These are phyloP conservation scores for Lycopodina hypogea DNA, from an alignment of 37 sponge, comb jelly and placozoan genomes.

Conservation along the genomic window DNA sequence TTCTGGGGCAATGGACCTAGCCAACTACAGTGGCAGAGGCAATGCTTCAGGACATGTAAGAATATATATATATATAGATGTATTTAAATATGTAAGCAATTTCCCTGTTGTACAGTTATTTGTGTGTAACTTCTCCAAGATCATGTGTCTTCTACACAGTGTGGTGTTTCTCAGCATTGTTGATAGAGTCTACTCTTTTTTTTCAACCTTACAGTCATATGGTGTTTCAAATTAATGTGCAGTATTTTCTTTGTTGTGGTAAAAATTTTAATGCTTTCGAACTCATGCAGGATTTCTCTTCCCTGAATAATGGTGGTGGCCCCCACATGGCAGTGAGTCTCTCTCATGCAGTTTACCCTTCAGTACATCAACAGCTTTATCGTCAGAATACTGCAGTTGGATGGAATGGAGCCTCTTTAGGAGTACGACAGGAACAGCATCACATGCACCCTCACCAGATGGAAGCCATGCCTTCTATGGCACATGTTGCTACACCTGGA, in stretches of 20 bases:
- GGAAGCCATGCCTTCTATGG: not conserved
- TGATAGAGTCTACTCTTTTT: too few species aligned
- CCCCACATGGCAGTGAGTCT: not conserved
- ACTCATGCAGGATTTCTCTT: not conserved
- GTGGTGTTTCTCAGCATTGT: too few species aligned
- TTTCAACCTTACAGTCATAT: too few species aligned
- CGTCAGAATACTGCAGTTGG: not conserved
- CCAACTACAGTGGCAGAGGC: not conserved
- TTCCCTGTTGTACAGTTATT: too few species aligned
- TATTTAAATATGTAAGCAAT: too few species aligned
- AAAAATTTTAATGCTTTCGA: too few species aligned
- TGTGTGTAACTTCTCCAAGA: too few species aligned
- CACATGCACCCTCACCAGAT: conserved; percentile 20
- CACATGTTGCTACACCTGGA: not conserved
- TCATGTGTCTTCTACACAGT: too few species aligned
- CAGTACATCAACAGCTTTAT: not conserved
- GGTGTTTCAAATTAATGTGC: too few species aligned
- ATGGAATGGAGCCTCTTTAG: not conserved
- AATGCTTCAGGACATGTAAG: not conserved
- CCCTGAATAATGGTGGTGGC: conserved; percentile 3
- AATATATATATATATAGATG: too few species aligned
- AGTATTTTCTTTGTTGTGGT: too few species aligned
- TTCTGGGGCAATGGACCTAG: not conserved
- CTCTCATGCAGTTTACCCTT: not conserved
- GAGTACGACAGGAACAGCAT: not conserved